Evolutionary conservation across 2,888 invertebrate genomes (phyloP), one percentile per base, ranked within the genome.

Genomic region (Villa cingulata): DNA sequence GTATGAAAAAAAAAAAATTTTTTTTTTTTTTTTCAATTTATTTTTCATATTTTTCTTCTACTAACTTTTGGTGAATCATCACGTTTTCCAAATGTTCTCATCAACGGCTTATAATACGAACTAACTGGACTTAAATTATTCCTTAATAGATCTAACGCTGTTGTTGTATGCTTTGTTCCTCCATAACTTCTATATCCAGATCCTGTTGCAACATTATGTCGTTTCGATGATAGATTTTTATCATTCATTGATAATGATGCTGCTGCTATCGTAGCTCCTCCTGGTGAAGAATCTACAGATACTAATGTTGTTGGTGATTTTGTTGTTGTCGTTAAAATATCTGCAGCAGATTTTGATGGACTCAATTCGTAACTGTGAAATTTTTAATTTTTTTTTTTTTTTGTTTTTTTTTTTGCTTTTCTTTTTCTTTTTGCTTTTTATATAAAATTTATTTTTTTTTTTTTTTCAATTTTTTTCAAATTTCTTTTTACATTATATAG

Each of bases 81-180:
- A 20, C 60, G 57, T 45, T 60, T 58, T 18, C 59, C 62, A 53
- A 68, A 60, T 29, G 65, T 63, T 27, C 66, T 62, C 57, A 66
- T 62, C 44, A 66, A 50, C 14, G 70, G 67, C 55, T 68, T 70
- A 54, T 70, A 70, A 57, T 69, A 70, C 20, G 66, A 58, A 37
- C 58, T 59, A 29, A 68, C 63, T 38, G 69, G 69, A 54, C 67
- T 69, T 27, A 70, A 54, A 57, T 69, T 66, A 48, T 62, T 64
- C 47, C 66, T 62, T 51, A 68, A 55, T 43, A 70, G 63, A 62
- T 66, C 68, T 46, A 69, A 56, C 20, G 70, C 62, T 46, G 62
- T 66, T 46, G 63, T 66, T 29, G 65, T 60, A 23, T 57, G 55
- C 15, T 62, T 62, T 17, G 61, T 58, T 48, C 59, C 60, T 36